These are phyloP conservation scores for Neoniphon sammara DNA, from an alignment of 2,797 vertebrate genomes.

Conservation along the genomic window DNA sequence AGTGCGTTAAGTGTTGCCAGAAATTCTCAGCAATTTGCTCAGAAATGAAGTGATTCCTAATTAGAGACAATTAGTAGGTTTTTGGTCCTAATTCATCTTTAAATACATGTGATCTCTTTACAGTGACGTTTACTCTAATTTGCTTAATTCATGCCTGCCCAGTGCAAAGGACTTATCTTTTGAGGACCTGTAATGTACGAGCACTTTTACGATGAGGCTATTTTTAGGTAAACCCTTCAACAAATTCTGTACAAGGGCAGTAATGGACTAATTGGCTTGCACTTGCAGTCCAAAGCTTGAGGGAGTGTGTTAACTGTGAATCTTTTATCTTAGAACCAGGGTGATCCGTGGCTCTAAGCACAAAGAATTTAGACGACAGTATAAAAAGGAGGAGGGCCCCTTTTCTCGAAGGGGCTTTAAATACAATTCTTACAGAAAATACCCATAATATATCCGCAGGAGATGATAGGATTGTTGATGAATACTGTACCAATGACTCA, in stretches of 20 bases:
- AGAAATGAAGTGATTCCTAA: conserved; percentile 1
- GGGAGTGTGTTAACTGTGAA: conserved; percentile 32
- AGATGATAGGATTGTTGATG: no score
- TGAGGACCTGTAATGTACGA: neutral
- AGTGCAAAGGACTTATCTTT: conserved; percentile 6
- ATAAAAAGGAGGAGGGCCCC: conserved; percentile 1
- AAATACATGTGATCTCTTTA: conserved; percentile 12
- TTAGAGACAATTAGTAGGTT: conserved; percentile 19
- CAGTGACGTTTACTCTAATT: neutral
- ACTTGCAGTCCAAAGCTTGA: conserved; percentile 33
- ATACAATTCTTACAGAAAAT: no score
- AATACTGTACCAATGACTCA: no score
- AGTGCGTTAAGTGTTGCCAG: neutral
- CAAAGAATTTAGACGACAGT: neutral
- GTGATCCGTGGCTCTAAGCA: conserved; percentile 1
- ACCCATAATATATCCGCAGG: no score
- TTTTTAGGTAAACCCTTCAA: conserved; percentile 49
- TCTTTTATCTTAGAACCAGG: conserved; percentile 23
- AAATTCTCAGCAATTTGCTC: neutral
- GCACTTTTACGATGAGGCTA: conserved; percentile 35
- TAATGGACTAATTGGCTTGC: conserved; percentile 33
- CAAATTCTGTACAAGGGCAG: conserved; percentile 19
- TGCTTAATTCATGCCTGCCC: neutral
- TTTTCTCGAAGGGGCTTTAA: conserved; percentile 10
- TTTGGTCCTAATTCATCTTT: conserved; percentile 12